phyloP scores from a whole-genome alignment of 2,113 vertebrate genomes.

The Ardeotis arabs region DNA sequence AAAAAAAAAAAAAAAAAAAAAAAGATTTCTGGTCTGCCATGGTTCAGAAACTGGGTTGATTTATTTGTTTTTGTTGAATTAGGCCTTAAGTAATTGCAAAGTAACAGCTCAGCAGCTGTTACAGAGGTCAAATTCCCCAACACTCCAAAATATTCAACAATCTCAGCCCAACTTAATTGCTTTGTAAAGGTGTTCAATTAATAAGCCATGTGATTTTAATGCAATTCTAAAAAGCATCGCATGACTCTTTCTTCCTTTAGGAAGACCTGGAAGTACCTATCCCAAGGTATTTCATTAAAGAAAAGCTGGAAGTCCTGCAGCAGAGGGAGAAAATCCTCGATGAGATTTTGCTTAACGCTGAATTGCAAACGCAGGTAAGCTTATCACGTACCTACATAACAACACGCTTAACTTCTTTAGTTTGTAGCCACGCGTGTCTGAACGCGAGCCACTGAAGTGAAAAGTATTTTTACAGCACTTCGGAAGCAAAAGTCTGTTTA shows the following conservation, averaged over 20 bases:
- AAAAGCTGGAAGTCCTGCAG: constrained; percentile 77
- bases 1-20: background rate
- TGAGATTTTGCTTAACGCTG: constrained; percentile 71
- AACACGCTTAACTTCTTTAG: background rate
- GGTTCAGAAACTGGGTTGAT: constrained; percentile 27
- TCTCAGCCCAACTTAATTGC: background rate
- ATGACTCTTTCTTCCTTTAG: constrained; percentile 50
- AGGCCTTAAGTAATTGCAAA: constrained; percentile 31
- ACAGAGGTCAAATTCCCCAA: constrained; percentile 29
- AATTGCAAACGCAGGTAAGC: constrained; percentile 58
- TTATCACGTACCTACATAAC: rapidly evolving
- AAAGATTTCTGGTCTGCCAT: background rate
- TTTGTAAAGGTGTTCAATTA: background rate
- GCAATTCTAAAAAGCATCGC: background rate
- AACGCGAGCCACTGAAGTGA: background rate
- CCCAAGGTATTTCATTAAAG: constrained; percentile 84
- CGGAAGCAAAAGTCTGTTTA: constrained; percentile 2
- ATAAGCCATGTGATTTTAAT: background rate
- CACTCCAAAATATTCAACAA: background rate
- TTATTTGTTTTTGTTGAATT: constrained; percentile 61
- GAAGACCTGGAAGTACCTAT: constrained; percentile 86
- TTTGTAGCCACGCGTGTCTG: background rate
- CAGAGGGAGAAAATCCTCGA: constrained; percentile 78
- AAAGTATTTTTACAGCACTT: background rate
- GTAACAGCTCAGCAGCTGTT: constrained; percentile 22